These are phyloP conservation scores for Tethya wilhelma DNA, from an alignment of 37 sponge, comb jelly and placozoan genomes.

Conservation along the genomic window DNA sequence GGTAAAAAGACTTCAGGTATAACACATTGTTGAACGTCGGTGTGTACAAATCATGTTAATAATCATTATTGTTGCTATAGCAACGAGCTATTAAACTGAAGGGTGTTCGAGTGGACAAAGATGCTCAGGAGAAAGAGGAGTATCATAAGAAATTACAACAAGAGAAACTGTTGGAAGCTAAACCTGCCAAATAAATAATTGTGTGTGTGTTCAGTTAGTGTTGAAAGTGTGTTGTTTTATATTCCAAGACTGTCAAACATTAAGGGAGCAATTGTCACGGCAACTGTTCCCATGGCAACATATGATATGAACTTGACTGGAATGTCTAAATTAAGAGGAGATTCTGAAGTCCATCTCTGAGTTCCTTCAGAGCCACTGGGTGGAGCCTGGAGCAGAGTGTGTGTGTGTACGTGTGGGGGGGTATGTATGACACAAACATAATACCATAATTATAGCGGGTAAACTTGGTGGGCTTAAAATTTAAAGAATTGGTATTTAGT, in stretches of 20 bases:
- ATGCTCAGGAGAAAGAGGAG: constrained; percentile 36
- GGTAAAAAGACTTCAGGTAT: constrained; percentile 57
- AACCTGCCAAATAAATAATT: constrained; percentile 51
- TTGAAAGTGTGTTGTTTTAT: background rate
- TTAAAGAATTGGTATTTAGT: no score
- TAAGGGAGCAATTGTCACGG: constrained; percentile 13
- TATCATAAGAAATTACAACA: constrained; percentile 28
- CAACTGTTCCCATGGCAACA: constrained; percentile 39
- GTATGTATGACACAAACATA: no score
- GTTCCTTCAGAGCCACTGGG: background rate
- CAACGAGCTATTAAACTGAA: constrained; percentile 53
- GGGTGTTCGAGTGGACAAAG: constrained; percentile 33
- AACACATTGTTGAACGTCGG: no score
- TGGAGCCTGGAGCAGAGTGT: background rate
- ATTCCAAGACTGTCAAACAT: constrained; percentile 29
- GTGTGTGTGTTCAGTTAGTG: background rate
- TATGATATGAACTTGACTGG: constrained; percentile 33
- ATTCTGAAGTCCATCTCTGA: background rate
- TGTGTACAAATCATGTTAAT: background rate
- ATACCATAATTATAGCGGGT: no score
- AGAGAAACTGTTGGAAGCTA: constrained; percentile 61
- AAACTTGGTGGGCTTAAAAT: no score
- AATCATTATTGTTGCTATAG: constrained; percentile 3
- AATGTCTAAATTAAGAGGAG: constrained; percentile 22
- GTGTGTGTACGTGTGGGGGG: background rate